Base-by-base conservation (phyloP, 2,888 invertebrate genomes). In the Andrena chrysosceles region DNA sequence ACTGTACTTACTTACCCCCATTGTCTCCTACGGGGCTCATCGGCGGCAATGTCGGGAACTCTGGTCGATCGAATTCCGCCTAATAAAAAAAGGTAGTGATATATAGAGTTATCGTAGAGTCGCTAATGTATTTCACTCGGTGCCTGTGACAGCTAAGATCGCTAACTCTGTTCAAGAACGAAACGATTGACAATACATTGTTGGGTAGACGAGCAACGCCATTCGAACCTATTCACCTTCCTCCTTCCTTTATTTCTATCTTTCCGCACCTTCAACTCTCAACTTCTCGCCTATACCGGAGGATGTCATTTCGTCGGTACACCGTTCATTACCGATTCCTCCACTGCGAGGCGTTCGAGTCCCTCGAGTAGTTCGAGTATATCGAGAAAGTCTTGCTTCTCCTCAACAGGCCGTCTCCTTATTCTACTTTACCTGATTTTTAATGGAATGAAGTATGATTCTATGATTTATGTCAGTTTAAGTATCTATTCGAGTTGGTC, bases 71-170 rank as follows among this genome's bases (percentile, higher is more conserved):
- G 84, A 83, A 83, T 83, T 83, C 85, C 84, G 87, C 92, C 92
- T 92, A 84, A 90, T 90, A 89, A 71, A 64, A 76, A 81, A 77
- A 90, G 91, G 92, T 93, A 93, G 93, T 91, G 91, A 93, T 93
- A 93, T 92, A 92, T 91, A 92, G 90, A 90, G 85, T 89, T 90
- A 88, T 80, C 73, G 89, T 91, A 91, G 90, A 91, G 71, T 81
- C 79, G 86, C 89, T 88, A 88, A 88, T 88, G 89, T 86, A 89
- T 91, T 91, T 90, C 90, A 88, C 86, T 83, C 87, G 90, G 89
- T 89, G 90, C 90, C 89, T 89, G 90, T 87, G 83, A 87, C 88
- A 84, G 89, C 83, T 83, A 67, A 81, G 74, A 68, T 83, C 78
- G 81, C 77, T 76, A 85, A 42, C 42, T 81, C 62, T 66, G 54